These are phyloP conservation scores for Tanytarsus gracilentus DNA, from an alignment of 2,888 invertebrate species.

Conservation along the genomic window DNA sequence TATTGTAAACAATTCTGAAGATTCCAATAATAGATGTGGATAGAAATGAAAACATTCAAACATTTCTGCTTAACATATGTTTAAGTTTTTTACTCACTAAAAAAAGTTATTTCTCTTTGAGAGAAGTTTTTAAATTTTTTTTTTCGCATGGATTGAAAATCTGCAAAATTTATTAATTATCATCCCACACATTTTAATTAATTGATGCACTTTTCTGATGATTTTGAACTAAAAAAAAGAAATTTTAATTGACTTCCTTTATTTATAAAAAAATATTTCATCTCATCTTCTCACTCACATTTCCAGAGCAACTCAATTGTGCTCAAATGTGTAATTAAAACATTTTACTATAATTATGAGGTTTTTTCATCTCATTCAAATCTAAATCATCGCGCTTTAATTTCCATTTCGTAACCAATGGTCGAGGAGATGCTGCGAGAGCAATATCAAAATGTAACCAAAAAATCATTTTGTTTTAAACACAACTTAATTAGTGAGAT, in stretches of 20 bases:
- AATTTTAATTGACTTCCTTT: not conserved
- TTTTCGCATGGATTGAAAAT: too few relatives aligned
- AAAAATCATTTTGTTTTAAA: not conserved
- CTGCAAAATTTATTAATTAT: constrained; percentile 6
- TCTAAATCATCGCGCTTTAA: too few relatives aligned
- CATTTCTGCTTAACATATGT: constrained; percentile 25
- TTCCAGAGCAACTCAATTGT: not conserved
- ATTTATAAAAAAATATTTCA: not conserved
- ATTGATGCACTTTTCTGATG: not conserved
- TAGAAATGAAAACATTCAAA: not conserved
- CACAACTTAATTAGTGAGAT: constrained; percentile 1
- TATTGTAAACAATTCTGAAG: constrained; percentile 7
- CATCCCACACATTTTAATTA: not conserved
- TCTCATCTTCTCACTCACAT: not conserved
- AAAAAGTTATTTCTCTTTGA: too few relatives aligned
- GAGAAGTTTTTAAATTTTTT: too few relatives aligned
- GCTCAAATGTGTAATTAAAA: too few relatives aligned
- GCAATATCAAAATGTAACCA: constrained; percentile 8
- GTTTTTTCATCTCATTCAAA: too few relatives aligned
- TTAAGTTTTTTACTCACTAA: constrained; percentile 1
- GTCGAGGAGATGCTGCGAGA: too few relatives aligned
- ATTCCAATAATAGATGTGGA: constrained; percentile 19
- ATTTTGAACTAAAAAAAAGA: not conserved
- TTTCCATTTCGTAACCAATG: too few relatives aligned
- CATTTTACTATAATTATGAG: too few relatives aligned